Evolutionary conservation across 2,797 vertebrate species (phyloP).

Genomic region (Psittacula derbiana): DNA sequence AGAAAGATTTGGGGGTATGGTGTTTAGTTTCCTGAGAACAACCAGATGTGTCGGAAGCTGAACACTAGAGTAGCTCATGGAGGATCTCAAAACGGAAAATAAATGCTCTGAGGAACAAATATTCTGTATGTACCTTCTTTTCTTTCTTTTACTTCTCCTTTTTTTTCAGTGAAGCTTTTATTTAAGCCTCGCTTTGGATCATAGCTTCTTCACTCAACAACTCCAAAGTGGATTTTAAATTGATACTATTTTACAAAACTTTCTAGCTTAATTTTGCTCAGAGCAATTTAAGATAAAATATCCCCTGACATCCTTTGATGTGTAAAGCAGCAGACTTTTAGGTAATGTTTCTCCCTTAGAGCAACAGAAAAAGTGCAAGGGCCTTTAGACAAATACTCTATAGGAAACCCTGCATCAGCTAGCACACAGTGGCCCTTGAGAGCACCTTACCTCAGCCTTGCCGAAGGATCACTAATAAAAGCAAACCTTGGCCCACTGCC

Average conservation of each 20-base stretch:
- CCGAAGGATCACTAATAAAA: background rate
- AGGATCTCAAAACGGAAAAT: background rate
- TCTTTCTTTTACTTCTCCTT: background rate
- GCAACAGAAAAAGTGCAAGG: background rate
- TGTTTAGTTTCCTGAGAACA: background rate
- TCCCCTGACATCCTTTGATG: background rate
- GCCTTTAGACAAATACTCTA: background rate
- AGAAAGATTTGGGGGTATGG: background rate
- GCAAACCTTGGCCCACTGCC: background rate
- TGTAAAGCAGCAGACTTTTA: background rate
- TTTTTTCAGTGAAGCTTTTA: background rate
- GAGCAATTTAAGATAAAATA: background rate
- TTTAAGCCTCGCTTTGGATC: slow-evolving; percentile 4
- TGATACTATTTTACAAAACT: slow-evolving; percentile 9
- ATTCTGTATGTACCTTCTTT: background rate
- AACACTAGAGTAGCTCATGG: background rate
- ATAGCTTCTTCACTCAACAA: background rate
- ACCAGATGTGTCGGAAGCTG: background rate
- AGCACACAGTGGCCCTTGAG: background rate
- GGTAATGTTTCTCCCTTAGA: background rate
- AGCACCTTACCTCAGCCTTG: background rate
- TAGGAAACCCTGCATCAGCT: background rate
- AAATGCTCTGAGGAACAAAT: background rate
- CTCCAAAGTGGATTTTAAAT: background rate
- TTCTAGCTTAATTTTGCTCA: slow-evolving; percentile 5